Conservation (phyloP, 2,888 invertebrate genomes). For the Nephrotoma flavescens region DNA sequence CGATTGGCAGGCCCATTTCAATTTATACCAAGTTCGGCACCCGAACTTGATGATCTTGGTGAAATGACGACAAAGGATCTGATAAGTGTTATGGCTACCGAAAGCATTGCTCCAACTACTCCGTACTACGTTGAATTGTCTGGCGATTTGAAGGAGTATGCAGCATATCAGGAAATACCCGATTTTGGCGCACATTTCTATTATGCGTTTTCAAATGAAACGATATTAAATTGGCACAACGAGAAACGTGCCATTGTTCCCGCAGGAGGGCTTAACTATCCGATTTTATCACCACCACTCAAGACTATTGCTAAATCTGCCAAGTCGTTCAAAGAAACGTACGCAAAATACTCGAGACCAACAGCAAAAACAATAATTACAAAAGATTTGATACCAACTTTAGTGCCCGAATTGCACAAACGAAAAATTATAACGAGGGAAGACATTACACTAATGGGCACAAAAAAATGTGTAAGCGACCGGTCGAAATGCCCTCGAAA, state of each 20-base stretch:
- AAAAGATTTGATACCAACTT: not conserved
- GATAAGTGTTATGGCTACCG: not conserved
- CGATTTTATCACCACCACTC: not conserved
- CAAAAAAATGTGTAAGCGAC: not conserved
- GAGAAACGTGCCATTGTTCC: not conserved
- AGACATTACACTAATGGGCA: not conserved
- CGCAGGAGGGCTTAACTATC: not conserved
- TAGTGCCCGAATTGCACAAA: not conserved
- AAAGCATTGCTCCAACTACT: not conserved
- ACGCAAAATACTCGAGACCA: not conserved
- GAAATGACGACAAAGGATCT: not conserved
- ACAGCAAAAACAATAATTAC: not conserved
- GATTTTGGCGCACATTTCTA: not conserved
- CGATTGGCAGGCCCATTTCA: not conserved
- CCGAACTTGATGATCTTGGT: not conserved
- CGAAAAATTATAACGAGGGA: not conserved
- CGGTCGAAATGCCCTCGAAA: no score
- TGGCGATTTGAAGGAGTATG: not conserved
- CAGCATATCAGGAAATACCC: not conserved
- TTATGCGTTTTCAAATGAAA: not conserved
- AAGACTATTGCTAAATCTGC: not conserved
- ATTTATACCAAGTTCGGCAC: not conserved
- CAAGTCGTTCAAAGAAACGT: not conserved
- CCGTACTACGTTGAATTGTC: not conserved
- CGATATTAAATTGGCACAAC: not conserved